Conservation (phyloP, 1,140 invertebrate genomes). For the Bilobella aurantiaca region DNA sequence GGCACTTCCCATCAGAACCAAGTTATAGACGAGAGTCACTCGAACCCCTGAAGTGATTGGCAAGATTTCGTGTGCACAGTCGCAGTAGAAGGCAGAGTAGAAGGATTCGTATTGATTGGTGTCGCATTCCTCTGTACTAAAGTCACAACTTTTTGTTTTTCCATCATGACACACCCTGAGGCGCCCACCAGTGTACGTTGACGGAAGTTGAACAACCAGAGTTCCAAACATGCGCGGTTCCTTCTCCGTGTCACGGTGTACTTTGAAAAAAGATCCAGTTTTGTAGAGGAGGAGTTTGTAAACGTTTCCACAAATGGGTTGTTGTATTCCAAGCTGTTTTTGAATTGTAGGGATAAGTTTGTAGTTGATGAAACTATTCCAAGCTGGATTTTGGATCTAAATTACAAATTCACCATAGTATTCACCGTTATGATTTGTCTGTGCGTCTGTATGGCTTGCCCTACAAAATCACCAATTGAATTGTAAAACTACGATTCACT, state of each 20-base stretch:
- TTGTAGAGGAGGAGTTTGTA: constrained; percentile 23
- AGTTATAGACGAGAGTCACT: constrained; percentile 16
- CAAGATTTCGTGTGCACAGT: constrained; percentile 19
- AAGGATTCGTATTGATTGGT: neutral
- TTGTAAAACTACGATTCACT: too few relatives aligned
- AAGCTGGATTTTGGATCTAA: constrained; percentile 8
- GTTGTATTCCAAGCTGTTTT: neutral
- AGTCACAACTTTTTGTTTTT: constrained; percentile 2
- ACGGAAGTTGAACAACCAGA: constrained; percentile 15
- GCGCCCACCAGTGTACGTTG: constrained; percentile 12
- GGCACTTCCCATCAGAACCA: neutral
- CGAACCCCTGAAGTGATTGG: constrained; percentile 3
- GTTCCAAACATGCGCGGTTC: constrained; percentile 20
- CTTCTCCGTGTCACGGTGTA: constrained; percentile 19
- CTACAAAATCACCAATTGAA: too few relatives aligned
- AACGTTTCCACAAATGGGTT: neutral
- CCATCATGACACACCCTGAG: constrained; percentile 11
- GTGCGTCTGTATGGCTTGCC: too few relatives aligned
- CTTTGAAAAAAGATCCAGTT: constrained; percentile 13
- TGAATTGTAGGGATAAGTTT: neutral
- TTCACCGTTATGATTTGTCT: too few relatives aligned
- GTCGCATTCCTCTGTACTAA: neutral
- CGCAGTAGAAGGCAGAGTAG: constrained; percentile 15
- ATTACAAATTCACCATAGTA: neutral
- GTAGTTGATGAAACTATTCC: neutral